phyloP scores from a whole-genome alignment of 2,888 invertebrate species.

The Ptychoptera contaminata region DNA sequence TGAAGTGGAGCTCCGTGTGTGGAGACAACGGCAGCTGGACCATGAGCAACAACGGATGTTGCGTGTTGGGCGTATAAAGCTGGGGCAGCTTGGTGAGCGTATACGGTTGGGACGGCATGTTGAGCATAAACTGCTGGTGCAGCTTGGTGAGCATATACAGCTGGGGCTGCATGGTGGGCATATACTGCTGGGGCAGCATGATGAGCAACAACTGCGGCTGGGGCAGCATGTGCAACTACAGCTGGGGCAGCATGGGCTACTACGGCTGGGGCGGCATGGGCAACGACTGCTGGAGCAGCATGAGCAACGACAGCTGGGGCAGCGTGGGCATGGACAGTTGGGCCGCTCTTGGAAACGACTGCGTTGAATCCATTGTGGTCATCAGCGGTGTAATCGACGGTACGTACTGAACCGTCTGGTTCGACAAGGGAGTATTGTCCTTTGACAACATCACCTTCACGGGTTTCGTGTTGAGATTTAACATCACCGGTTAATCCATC shows the following conservation, averaged over 20 bases:
- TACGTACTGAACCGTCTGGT: conserved; percentile 32
- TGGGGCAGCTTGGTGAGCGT: conserved; percentile 6
- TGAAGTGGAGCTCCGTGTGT: background rate
- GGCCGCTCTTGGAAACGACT: conserved; percentile 30
- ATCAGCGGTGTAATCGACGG: conserved; percentile 32
- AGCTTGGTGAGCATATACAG: conserved; percentile 7
- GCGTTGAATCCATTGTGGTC: conserved; percentile 32
- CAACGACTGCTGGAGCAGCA: conserved; percentile 17
- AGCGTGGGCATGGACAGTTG: conserved; percentile 21
- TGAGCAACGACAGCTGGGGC: conserved; percentile 1
- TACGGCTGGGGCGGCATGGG: conserved; percentile 20
- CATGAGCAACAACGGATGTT: conserved; percentile 4
- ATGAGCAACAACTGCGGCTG: conserved; percentile 8
- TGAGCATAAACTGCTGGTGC: background rate
- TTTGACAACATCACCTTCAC: conserved; percentile 32
- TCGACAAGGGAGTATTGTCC: conserved; percentile 32
- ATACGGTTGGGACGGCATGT: conserved; percentile 9
- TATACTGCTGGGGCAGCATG: conserved; percentile 8
- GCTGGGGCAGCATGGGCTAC: conserved; percentile 13
- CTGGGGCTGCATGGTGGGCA: conserved; percentile 9
- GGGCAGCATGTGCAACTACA: conserved; percentile 4
- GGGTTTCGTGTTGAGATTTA: conserved; percentile 31
- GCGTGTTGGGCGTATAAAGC: conserved; percentile 5
- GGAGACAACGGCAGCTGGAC: background rate
- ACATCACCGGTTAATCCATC: conserved; percentile 31